Evolutionary conservation across 2,888 invertebrate genomes (phyloP).

Genomic region (Limnephilus lunatus): DNA sequence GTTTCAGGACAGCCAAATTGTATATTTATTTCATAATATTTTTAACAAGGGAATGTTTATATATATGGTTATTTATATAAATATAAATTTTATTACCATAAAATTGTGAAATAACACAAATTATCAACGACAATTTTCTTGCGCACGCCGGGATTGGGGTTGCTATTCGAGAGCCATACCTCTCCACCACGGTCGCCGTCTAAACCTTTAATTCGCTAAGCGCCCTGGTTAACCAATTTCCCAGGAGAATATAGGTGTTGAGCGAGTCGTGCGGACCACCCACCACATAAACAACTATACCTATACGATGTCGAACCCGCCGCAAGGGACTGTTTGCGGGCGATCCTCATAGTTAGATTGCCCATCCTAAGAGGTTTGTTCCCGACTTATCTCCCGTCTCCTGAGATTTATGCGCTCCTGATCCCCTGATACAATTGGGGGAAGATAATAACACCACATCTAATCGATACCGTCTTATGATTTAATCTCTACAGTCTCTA

Average conservation of each 20-base stretch:
- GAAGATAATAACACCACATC: neutral
- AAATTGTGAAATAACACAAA: too few species aligned
- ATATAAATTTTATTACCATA: too few species aligned
- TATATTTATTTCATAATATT: too few species aligned
- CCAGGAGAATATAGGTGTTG: neutral
- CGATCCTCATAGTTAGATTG: neutral
- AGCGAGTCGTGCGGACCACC: neutral
- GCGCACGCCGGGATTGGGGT: too few species aligned
- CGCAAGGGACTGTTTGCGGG: neutral
- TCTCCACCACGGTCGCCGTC: too few species aligned
- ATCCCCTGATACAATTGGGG: neutral
- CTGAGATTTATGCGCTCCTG: neutral
- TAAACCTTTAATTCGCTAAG: neutral
- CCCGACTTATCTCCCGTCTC: neutral
- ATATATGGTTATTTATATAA: too few species aligned
- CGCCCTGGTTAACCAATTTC: neutral
- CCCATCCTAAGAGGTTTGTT: constrained; percentile 14
- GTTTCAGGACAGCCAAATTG: too few species aligned
- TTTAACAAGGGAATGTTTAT: too few species aligned
- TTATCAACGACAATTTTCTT: too few species aligned
- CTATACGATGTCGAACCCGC: neutral
- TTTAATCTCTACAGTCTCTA: neutral
- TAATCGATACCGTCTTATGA: neutral
- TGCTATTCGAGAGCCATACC: too few species aligned
- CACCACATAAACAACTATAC: neutral